These are phyloP conservation scores for Pseudomugil tenellus DNA, from an alignment of 2,797 vertebrate genomes.

Conservation along the genomic window DNA sequence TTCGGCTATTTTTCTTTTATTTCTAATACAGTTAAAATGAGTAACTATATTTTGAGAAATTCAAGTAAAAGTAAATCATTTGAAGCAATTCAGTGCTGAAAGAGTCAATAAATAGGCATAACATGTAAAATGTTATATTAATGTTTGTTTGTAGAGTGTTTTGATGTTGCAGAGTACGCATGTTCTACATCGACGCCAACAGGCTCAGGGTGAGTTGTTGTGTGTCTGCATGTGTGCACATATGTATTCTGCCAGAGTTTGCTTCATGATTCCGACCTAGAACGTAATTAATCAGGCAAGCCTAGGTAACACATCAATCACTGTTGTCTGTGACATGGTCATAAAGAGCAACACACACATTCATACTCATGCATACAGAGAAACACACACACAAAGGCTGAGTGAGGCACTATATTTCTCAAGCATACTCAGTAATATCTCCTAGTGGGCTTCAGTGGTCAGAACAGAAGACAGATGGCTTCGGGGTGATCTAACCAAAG, in stretches of 20 bases:
- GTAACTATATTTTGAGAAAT: no score
- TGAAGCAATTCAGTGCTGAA: not conserved
- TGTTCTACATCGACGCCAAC: slow-evolving; percentile 7
- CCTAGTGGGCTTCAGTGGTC: slow-evolving; percentile 47
- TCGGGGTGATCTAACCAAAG: slow-evolving; percentile 25
- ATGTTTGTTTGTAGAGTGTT: slow-evolving; percentile 11
- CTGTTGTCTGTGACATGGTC: slow-evolving; percentile 41
- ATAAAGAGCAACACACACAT: slow-evolving; percentile 21
- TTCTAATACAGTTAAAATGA: not conserved
- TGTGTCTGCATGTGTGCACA: slow-evolving; percentile 21
- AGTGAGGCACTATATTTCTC: slow-evolving; percentile 22
- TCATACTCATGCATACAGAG: not conserved
- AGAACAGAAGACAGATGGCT: slow-evolving; percentile 39
- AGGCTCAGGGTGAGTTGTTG: slow-evolving; percentile 24
- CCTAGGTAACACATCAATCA: slow-evolving; percentile 72
- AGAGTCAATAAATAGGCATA: not conserved
- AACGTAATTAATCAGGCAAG: slow-evolving; percentile 73
- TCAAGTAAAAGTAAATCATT: not conserved
- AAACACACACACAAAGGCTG: slow-evolving; percentile 16
- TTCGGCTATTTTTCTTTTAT: not conserved
- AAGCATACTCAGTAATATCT: slow-evolving; percentile 40
- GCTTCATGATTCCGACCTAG: slow-evolving; percentile 46
- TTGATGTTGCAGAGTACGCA: slow-evolving; percentile 13
- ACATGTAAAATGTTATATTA: not conserved
- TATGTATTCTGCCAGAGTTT: slow-evolving; percentile 54